Evolutionary conservation across 2,113 vertebrate genomes (phyloP).

Genomic region (Gavia stellata): DNA sequence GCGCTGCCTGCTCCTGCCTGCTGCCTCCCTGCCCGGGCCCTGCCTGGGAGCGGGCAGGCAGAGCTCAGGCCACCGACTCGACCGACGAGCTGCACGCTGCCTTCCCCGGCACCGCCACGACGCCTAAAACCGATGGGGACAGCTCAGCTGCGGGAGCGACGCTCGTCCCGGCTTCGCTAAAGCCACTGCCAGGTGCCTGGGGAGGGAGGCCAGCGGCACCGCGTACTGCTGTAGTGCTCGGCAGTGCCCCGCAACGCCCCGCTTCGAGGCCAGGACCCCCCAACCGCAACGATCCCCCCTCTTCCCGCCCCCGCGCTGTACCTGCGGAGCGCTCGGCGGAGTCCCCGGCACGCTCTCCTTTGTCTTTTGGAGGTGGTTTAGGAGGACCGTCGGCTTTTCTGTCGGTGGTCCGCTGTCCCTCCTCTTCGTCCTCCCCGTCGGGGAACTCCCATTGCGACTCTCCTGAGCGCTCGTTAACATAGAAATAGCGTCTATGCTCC

Average conservation of each 20-base stretch:
- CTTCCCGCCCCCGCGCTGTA: neutral
- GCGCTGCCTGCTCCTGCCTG: neutral
- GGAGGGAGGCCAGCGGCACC: neutral
- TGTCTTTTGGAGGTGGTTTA: slow-evolving; percentile 70
- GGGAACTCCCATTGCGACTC: slow-evolving; percentile 98
- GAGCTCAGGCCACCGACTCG: neutral
- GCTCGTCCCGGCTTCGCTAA: neutral
- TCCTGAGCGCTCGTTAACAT: slow-evolving; percentile 94
- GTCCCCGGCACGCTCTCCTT: slow-evolving; percentile 56
- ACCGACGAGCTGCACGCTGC: neutral
- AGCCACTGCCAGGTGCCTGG: neutral
- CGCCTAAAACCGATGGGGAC: neutral
- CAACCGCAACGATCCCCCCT: rapidly evolving
- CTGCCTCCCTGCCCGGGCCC: neutral
- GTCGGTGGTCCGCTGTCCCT: slow-evolving; percentile 64
- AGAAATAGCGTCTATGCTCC: slow-evolving; percentile 99
- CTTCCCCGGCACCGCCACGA: neutral
- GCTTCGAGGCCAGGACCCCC: rapidly evolving
- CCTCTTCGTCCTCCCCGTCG: slow-evolving; percentile 83
- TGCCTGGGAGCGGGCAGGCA: neutral
- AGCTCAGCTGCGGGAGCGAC: rapidly evolving
- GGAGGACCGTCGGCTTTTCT: slow-evolving; percentile 67
- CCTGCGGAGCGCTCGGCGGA: slow-evolving; percentile 61
- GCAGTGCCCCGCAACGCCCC: rapidly evolving
- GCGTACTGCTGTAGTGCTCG: rapidly evolving